Conservation (phyloP, 2,113 vertebrate species). For the Tenrec ecaudatus region DNA sequence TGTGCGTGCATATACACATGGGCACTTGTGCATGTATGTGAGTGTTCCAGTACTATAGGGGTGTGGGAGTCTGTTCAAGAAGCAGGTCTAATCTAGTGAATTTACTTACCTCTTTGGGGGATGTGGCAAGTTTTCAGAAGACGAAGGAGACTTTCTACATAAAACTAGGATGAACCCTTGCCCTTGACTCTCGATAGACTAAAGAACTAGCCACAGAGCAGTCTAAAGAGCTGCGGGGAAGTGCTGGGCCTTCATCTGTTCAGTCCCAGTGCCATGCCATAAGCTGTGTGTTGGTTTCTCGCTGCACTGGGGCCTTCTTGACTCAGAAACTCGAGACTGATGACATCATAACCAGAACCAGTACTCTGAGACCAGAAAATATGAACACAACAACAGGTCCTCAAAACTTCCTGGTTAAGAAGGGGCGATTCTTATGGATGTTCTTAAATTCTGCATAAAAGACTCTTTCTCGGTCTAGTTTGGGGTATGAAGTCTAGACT, state of each 20-base stretch:
- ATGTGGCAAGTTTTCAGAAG: constrained; percentile 31
- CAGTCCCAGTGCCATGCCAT: background rate
- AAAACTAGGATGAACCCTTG: constrained; percentile 41
- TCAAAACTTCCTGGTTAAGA: background rate
- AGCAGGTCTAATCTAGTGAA: background rate
- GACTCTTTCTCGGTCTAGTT: background rate
- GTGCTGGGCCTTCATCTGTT: background rate
- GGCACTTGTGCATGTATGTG: background rate
- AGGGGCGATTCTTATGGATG: background rate
- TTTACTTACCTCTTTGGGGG: background rate
- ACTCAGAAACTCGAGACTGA: background rate
- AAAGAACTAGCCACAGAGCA: no score
- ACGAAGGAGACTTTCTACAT: constrained; percentile 19
- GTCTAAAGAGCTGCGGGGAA: background rate
- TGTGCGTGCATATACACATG: accelerated
- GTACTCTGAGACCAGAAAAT: constrained; percentile 28
- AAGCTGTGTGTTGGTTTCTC: background rate
- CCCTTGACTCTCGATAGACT: background rate
- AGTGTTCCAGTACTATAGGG: background rate
- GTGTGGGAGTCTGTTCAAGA: background rate
- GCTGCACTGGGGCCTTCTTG: background rate
- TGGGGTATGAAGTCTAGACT: background rate
- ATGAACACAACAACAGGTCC: background rate
- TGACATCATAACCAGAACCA: background rate
- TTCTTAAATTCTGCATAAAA: background rate